phyloP scores from a whole-genome alignment of 2,888 invertebrate genomes.

The Platycheirus rosarum region DNA sequence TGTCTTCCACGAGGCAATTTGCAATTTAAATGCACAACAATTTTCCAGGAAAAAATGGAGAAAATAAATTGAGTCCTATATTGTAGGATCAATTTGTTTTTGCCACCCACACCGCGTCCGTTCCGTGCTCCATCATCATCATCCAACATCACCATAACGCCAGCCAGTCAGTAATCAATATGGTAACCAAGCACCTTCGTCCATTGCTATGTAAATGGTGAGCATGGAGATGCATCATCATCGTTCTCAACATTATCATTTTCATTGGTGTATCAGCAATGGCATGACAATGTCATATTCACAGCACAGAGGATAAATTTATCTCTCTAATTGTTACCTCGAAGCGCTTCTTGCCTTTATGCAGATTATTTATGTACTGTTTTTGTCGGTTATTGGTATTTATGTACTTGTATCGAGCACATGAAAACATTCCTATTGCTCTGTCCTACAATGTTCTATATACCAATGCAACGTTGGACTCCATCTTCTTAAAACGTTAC shows the following conservation, averaged over 20 bases:
- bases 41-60: conserved; percentile 11
- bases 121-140: conserved; percentile 13
- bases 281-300: conserved; percentile 22
- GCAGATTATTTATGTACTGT: conserved; percentile 59
- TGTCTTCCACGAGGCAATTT: conserved; percentile 28
- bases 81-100: conserved; percentile 37
- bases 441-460: no score
- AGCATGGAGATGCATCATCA: conserved; percentile 15
- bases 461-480: no score
- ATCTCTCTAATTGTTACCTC: conserved; percentile 71
- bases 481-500: background rate
- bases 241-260: conserved; percentile 31
- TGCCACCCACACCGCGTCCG: background rate
- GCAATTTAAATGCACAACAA: conserved; percentile 29
- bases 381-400: conserved; percentile 32
- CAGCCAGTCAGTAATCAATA: conserved; percentile 18
- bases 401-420: conserved; percentile 10
- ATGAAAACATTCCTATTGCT: conserved; percentile 19
- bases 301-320: conserved; percentile 57
- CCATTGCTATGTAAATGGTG: conserved; percentile 13
- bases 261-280: conserved; percentile 39
- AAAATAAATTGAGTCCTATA: conserved; percentile 15
- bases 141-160: conserved; percentile 33
- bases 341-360: conserved; percentile 65
- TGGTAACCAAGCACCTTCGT: conserved; percentile 39